Evolutionary conservation across 2,888 invertebrate genomes (phyloP).

Genomic region (Heliconius ismenius): DNA sequence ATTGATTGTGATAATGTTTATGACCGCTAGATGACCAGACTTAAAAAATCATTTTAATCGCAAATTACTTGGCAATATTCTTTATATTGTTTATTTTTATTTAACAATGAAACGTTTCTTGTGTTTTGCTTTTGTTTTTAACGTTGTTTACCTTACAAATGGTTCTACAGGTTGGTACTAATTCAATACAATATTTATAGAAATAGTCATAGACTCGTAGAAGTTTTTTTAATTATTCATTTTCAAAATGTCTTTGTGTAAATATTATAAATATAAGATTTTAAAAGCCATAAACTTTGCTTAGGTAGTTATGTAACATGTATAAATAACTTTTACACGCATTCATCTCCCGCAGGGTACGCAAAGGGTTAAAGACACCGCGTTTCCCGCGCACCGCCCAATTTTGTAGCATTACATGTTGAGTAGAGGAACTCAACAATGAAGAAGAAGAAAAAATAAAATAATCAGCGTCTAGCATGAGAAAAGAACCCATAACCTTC

Average conservation of each 20-base stretch:
- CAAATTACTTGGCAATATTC: background rate
- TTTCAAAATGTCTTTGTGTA: no score
- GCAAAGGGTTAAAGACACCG: no score
- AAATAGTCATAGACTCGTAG: background rate
- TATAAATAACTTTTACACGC: no score
- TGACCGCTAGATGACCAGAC: background rate
- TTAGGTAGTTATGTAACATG: no score
- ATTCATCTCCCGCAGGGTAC: no score
- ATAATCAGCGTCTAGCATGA: background rate
- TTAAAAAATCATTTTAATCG: background rate
- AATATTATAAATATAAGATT: background rate
- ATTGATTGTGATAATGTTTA: background rate
- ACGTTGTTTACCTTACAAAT: background rate
- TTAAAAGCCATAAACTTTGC: no score
- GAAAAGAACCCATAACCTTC: background rate
- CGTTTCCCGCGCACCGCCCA: no score
- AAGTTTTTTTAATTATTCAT: no score
- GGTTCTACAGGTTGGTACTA: constrained; percentile 12
- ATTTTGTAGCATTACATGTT: no score
- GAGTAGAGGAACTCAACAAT: no score
- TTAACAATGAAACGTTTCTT: background rate
- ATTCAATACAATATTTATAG: background rate
- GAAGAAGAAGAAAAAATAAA: no score
- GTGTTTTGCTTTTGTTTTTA: background rate
- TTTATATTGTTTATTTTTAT: background rate